Conservation (phyloP, 2,113 vertebrate species). For the Melanotaenia duboulayi region DNA sequence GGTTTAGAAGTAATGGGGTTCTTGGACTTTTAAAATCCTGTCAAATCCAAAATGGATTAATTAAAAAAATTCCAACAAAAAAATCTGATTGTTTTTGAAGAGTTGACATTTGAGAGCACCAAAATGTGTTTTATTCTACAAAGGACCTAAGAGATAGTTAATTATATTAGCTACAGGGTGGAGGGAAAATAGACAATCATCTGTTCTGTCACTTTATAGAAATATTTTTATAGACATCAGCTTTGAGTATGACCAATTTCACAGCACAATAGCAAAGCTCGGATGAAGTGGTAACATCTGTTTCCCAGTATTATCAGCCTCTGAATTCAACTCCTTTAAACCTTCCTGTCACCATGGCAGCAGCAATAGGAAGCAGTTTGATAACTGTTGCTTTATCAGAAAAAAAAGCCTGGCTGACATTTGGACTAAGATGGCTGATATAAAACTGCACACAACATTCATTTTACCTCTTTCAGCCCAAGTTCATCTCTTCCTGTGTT, state of each 20-base stretch:
- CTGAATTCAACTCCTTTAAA: constrained; percentile 50
- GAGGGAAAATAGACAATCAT: neutral
- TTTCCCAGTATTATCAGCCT: constrained; percentile 57
- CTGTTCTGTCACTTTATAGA: neutral
- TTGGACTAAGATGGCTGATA: constrained; percentile 69
- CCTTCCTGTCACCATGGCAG: constrained; percentile 69
- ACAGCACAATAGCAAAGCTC: constrained; percentile 8
- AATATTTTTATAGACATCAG: constrained; percentile 4
- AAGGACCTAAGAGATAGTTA: neutral
- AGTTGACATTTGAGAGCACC: constrained; percentile 12
- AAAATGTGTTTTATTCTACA: neutral
- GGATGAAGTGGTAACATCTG: constrained; percentile 37
- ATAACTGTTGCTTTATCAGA: constrained; percentile 69
- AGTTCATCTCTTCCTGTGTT: constrained; percentile 30
- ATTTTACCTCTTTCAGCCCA: constrained; percentile 48
- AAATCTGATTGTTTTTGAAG: neutral
- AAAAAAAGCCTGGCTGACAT: constrained; percentile 58
- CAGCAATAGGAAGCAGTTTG: constrained; percentile 64
- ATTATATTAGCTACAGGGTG: neutral
- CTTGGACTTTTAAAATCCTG: constrained; percentile 26
- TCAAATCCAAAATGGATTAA: constrained; percentile 11
- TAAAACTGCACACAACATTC: constrained; percentile 31
- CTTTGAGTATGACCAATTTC: constrained; percentile 26
- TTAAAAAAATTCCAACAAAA: constrained; percentile 7
- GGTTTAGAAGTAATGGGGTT: constrained; percentile 5